A percentile compares a stretch with the other conserved stretches of the same genome.
Conservation (phyloP, 2,888 invertebrate genomes). For the Platyscelio sp. region DNA sequence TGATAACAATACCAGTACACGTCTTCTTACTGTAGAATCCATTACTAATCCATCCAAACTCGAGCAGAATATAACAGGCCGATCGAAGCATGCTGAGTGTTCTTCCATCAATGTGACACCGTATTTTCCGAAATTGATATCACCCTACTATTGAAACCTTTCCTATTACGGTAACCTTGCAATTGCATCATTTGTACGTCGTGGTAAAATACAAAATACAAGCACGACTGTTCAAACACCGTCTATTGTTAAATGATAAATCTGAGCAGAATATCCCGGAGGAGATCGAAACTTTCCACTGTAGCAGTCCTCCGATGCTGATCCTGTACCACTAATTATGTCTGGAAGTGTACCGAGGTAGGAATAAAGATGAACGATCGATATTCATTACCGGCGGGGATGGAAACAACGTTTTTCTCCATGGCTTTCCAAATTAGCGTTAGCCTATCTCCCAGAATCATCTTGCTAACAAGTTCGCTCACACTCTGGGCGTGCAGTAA, state of each 20-base stretch:
- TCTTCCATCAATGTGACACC: too few species aligned
- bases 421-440: constrained; percentile 48
- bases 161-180: too few species aligned
- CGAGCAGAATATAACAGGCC: too few species aligned
- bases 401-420: constrained; percentile 49
- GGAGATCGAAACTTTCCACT: constrained; percentile 42
- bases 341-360: constrained; percentile 55
- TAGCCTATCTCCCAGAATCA: constrained; percentile 54
- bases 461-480: constrained; percentile 47
- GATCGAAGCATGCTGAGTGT: too few species aligned
- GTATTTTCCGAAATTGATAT: too few species aligned
- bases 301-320: constrained; percentile 32
- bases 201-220: constrained; percentile 22
- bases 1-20: too few species aligned
- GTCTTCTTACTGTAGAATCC: too few species aligned
- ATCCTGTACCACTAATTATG: constrained; percentile 59
- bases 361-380: constrained; percentile 54
- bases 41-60: too few species aligned
- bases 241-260: not conserved
- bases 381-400: constrained; percentile 53
- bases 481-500: constrained; percentile 20
- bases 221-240: constrained; percentile 25
- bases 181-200: too few species aligned
- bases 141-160: too few species aligned
- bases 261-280: constrained; percentile 11